Percentiles rank a stretch among this genome's conserved stretches.
These are phyloP conservation scores for Planococcus citri DNA, from an alignment of 1,140 invertebrate species.

Conservation along the genomic window DNA sequence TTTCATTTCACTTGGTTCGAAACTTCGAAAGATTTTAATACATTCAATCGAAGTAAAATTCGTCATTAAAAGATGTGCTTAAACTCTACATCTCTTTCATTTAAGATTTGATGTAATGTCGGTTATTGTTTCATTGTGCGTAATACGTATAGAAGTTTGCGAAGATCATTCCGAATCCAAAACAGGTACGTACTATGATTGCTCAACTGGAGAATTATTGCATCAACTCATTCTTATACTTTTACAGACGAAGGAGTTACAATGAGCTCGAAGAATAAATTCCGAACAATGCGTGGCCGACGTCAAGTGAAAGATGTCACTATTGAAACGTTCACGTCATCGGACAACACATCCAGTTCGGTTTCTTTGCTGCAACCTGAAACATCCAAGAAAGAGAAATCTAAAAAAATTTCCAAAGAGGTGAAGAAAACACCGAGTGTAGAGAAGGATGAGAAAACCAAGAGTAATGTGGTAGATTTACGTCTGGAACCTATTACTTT, in stretches of 20 bases:
- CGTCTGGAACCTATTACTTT: conserved; percentile 50
- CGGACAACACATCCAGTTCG: not conserved
- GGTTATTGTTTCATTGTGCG: not conserved
- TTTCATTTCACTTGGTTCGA: too few relatives aligned
- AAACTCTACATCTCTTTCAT: too few relatives aligned
- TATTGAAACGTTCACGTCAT: not conserved
- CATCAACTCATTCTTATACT: not conserved
- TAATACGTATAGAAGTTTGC: conserved; percentile 9
- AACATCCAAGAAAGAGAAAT: not conserved
- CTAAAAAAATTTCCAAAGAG: not conserved
- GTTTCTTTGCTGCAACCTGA: not conserved
- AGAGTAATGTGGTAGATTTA: not conserved
- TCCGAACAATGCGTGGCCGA: not conserved
- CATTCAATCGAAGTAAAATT: too few relatives aligned
- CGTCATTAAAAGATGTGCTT: too few relatives aligned
- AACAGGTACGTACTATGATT: not conserved
- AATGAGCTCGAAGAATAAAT: not conserved
- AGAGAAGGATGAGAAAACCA: conserved; percentile 2
- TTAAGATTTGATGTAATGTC: not conserved
- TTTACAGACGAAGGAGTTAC: not conserved
- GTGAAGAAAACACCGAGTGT: not conserved
- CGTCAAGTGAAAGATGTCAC: conserved; percentile 8
- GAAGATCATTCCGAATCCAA: conserved; percentile 8
- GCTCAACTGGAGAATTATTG: too few relatives aligned
- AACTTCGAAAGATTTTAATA: too few relatives aligned